These are phyloP conservation scores for Phyllopteryx taeniolatus DNA, from an alignment of 2,113 vertebrate species.

Conservation along the genomic window DNA sequence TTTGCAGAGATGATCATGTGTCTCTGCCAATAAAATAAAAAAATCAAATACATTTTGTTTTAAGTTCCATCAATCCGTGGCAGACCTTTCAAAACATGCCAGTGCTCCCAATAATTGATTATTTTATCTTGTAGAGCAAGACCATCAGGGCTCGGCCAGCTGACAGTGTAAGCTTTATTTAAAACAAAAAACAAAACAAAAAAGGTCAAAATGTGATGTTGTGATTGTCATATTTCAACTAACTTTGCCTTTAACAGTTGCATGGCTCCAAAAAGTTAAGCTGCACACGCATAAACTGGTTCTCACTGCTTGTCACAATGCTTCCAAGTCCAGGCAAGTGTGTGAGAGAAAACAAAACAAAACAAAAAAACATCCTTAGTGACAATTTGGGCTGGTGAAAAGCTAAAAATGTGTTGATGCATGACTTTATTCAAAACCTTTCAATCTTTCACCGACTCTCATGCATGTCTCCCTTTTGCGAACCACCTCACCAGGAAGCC, in stretches of 20 bases:
- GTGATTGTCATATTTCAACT: neutral
- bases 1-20: slow-evolving; percentile 4
- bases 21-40: neutral
- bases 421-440: neutral
- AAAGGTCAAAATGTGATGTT: slow-evolving; percentile 2
- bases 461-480: neutral
- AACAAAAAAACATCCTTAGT: neutral
- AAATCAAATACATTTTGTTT: neutral
- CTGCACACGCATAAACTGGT: neutral
- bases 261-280: slow-evolving; percentile 4
- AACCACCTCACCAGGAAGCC: slow-evolving; percentile 77
- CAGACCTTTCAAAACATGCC: neutral
- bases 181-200: neutral
- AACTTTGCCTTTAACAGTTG: slow-evolving; percentile 2
- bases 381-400: neutral
- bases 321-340: slow-evolving; percentile 2
- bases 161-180: slow-evolving; percentile 1
- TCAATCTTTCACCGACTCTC: neutral
- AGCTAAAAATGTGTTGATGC: neutral
- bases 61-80: neutral
- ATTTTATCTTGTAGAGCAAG: slow-evolving; percentile 7
- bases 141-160: neutral
- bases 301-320: slow-evolving; percentile 1
- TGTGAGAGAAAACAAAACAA: neutral
- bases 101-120: neutral